Percentiles rank a stretch among this genome's conserved stretches.
Conservation (phyloP, 2,888 invertebrate genomes). For the Hypolimnas misippus region DNA sequence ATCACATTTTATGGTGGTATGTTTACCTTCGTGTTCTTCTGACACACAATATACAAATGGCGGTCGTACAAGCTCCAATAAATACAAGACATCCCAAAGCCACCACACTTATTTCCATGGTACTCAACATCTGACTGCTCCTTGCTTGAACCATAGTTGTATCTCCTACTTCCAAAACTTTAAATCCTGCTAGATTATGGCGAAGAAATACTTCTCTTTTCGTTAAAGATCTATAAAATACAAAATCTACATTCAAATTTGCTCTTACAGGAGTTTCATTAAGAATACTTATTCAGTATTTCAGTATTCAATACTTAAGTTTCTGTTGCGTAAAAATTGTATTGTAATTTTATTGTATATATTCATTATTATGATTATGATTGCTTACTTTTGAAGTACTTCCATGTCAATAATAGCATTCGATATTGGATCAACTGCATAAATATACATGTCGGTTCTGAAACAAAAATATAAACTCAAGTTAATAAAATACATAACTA, state of each 20-base stretch:
- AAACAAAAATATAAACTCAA: constrained; percentile 52
- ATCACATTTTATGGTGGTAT: neutral
- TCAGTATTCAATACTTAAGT: too few relatives aligned
- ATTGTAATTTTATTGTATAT: too few relatives aligned
- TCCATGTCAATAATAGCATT: constrained; percentile 93
- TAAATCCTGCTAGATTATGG: constrained; percentile 86
- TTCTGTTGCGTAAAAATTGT: too few relatives aligned
- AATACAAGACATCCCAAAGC: constrained; percentile 92
- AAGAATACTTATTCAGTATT: neutral
- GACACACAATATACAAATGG: constrained; percentile 90
- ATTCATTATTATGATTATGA: too few relatives aligned
- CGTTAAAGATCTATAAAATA: constrained; percentile 84
- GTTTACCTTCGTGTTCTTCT: constrained; percentile 85
- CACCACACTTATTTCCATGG: constrained; percentile 91
- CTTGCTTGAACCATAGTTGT: constrained; percentile 69
- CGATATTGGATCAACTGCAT: constrained; percentile 92
- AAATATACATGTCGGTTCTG: constrained; percentile 94
- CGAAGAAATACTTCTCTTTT: constrained; percentile 85
- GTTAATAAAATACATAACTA: neutral
- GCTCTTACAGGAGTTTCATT: neutral
- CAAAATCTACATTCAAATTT: neutral
- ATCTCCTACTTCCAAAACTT: constrained; percentile 86
- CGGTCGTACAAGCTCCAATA: constrained; percentile 90
- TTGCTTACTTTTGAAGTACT: constrained; percentile 89
- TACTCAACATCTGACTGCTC: constrained; percentile 78